Percentiles rank a stretch among this genome's conserved stretches.
These are phyloP conservation scores for Eciton burchellii DNA, from an alignment of 1,140 invertebrate genomes.

Conservation along the genomic window DNA sequence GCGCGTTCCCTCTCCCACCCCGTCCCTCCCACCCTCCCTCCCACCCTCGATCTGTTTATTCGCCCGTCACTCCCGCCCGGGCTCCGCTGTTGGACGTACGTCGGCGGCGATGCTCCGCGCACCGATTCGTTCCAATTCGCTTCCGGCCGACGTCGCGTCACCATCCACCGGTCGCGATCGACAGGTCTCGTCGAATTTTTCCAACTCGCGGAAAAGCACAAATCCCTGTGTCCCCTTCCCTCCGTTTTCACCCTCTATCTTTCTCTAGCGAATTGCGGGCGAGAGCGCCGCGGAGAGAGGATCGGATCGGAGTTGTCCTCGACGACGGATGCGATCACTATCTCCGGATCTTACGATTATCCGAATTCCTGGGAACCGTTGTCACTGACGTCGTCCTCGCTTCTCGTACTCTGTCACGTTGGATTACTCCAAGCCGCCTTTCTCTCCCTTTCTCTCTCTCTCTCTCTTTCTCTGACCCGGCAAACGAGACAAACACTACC, in stretches of 20 bases:
- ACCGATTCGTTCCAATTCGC: not conserved
- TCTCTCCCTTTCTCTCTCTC: not conserved
- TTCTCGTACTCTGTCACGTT: not conserved
- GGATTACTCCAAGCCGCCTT: not conserved
- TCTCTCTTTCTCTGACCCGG: not conserved
- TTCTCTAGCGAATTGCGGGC: no score
- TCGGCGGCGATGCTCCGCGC: slow-evolving; percentile 14
- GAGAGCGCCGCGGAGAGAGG: not conserved
- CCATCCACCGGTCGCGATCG: slow-evolving; percentile 28
- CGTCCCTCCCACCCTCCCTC: no score
- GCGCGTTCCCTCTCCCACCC: no score
- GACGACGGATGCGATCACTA: not conserved
- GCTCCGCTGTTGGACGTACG: not conserved
- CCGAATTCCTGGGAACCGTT: not conserved
- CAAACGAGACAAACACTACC: slow-evolving; percentile 35
- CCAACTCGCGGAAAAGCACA: not conserved
- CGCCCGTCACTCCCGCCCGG: slow-evolving; percentile 21
- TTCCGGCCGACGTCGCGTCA: not conserved
- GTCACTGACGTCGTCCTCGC: not conserved
- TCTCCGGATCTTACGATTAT: not conserved
- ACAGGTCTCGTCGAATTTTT: not conserved
- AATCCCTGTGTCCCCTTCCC: not conserved
- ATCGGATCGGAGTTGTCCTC: slow-evolving; percentile 13
- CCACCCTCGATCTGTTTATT: slow-evolving; percentile 56
- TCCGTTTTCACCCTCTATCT: not conserved